Conservation (phyloP, 2,888 invertebrate species). For the Epistrophe grossulariae region DNA sequence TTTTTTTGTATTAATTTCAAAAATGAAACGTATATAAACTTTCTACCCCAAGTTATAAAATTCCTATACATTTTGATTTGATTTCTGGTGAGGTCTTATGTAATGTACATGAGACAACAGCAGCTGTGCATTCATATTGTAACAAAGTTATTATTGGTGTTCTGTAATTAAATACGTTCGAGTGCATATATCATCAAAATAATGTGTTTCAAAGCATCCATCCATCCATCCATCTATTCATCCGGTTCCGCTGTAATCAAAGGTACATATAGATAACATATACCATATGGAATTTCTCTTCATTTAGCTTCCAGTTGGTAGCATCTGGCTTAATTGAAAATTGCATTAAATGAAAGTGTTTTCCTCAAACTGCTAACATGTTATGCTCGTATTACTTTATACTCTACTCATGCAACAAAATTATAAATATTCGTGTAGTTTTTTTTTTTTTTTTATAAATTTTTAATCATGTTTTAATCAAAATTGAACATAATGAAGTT, state of each 20-base stretch:
- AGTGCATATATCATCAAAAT: conserved; percentile 58
- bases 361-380: conserved; percentile 11
- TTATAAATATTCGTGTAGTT: conserved; percentile 5
- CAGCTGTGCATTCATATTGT: conserved; percentile 26
- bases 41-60: background rate
- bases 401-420: conserved; percentile 24
- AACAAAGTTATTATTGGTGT: conserved; percentile 23
- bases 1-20: background rate
- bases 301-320: conserved; percentile 36
- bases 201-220: conserved; percentile 18
- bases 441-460: background rate
- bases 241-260: conserved; percentile 47
- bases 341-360: conserved; percentile 44
- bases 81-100: conserved; percentile 15
- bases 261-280: conserved; percentile 1
- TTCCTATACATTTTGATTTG: conserved; percentile 3
- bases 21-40: background rate
- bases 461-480: conserved; percentile 10
- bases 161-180: conserved; percentile 45
- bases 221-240: conserved; percentile 18
- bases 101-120: conserved; percentile 23
- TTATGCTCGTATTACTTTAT: conserved; percentile 24
- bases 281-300: conserved; percentile 11
- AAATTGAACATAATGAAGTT: conserved; percentile 16
- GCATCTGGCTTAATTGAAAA: conserved; percentile 42